Evolutionary conservation across 2,888 invertebrate species (phyloP).

Genomic region (Rhingia campestris): DNA sequence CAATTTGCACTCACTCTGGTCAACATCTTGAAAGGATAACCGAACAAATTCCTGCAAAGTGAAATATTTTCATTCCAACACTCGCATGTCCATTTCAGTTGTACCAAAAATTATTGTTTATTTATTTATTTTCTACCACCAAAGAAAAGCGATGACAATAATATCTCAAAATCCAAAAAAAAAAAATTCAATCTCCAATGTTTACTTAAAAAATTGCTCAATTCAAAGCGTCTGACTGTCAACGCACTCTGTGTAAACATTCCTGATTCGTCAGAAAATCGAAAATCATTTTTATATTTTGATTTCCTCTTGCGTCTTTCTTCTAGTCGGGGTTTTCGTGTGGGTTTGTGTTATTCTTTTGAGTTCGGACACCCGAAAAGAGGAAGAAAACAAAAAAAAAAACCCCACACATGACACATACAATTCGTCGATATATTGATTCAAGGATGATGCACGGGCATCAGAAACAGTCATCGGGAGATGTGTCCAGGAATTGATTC

Average conservation of each 20-base stretch:
- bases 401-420: constrained; percentile 18
- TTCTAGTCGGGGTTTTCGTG: constrained; percentile 27
- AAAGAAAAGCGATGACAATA: not conserved
- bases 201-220: constrained; percentile 60
- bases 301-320: constrained; percentile 11
- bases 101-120: constrained; percentile 13
- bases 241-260: constrained; percentile 64
- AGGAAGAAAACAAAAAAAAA: not conserved
- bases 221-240: constrained; percentile 43
- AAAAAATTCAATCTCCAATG: constrained; percentile 53
- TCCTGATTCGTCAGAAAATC: constrained; percentile 23
- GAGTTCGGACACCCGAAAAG: constrained; percentile 8
- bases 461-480: constrained; percentile 15
- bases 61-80: constrained; percentile 50
- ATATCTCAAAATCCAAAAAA: constrained; percentile 30
- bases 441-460: constrained; percentile 61
- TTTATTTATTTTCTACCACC: constrained; percentile 12
- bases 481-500: constrained; percentile 56
- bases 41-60: constrained; percentile 25
- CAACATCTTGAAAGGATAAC: constrained; percentile 55
- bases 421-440: constrained; percentile 45
- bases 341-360: constrained; percentile 25
- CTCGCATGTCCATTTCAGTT: constrained; percentile 30
- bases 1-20: not conserved
- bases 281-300: constrained; percentile 43